These are phyloP conservation scores for Phaonia tiefii DNA, from an alignment of 2,888 invertebrate species.

Conservation along the genomic window DNA sequence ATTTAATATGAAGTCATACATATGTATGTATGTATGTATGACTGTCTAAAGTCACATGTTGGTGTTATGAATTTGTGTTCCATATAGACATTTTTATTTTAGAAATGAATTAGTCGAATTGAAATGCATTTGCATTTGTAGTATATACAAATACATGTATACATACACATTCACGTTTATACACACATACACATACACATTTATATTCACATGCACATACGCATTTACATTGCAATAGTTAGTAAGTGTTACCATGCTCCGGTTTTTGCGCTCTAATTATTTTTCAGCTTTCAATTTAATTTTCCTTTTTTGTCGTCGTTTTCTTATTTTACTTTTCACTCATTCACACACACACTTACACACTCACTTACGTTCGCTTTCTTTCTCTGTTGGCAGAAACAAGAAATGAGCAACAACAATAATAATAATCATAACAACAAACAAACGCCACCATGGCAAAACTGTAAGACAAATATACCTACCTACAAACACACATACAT, in stretches of 20 bases:
- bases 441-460: slow-evolving; percentile 31
- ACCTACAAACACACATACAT: slow-evolving; percentile 3
- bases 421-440: slow-evolving; percentile 38
- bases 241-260: slow-evolving; percentile 73
- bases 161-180: too few species aligned
- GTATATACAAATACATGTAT: too few species aligned
- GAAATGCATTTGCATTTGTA: slow-evolving; percentile 46
- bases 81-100: slow-evolving; percentile 40
- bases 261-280: slow-evolving; percentile 80
- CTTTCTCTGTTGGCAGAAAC: slow-evolving; percentile 19
- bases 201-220: too few species aligned
- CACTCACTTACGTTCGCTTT: background rate
- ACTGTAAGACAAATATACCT: slow-evolving; percentile 10
- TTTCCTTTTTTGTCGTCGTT: slow-evolving; percentile 47
- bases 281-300: slow-evolving; percentile 71
- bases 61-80: background rate
- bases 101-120: slow-evolving; percentile 70
- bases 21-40: background rate
- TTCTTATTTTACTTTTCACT: background rate
- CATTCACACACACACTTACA: background rate
- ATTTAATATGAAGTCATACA: background rate
- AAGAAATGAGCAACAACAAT: slow-evolving; percentile 55
- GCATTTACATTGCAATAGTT: background rate
- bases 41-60: background rate
- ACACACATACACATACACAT: too few species aligned